Evolutionary conservation across 1,140 invertebrate genomes (phyloP).

Genomic region (Aphis craccivora): DNA sequence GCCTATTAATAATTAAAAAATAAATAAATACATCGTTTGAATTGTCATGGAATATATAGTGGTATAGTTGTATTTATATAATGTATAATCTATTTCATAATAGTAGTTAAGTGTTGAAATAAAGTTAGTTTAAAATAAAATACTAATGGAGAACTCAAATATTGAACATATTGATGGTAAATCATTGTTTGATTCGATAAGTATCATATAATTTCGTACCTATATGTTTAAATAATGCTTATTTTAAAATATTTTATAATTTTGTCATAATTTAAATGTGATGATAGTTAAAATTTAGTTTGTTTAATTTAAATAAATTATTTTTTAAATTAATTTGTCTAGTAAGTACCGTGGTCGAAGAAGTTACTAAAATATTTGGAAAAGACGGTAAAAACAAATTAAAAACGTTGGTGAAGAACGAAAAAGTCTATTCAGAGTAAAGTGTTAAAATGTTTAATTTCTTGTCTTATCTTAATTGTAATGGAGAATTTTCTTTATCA

Average conservation of each 20-base stretch:
- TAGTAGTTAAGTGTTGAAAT: neutral
- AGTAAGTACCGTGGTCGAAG: neutral
- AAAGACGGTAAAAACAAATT: slow-evolving; percentile 18
- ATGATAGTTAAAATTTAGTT: neutral
- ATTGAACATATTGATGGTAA: neutral
- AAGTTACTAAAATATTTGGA: slow-evolving; percentile 29
- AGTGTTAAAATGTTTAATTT: neutral
- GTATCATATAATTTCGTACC: neutral
- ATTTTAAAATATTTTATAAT: neutral
- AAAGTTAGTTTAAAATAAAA: neutral
- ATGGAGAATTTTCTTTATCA: neutral
- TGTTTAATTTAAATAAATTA: neutral
- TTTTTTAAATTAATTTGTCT: neutral
- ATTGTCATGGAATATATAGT: neutral
- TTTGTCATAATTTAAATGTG: neutral
- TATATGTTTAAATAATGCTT: neutral
- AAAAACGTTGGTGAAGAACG: neutral
- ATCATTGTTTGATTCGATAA: neutral
- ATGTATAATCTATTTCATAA: neutral
- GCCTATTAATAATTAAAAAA: neutral
- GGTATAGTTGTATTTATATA: neutral
- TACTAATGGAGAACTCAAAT: neutral
- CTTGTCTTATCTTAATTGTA: neutral
- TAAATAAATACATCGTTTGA: neutral
- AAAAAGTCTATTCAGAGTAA: slow-evolving; percentile 10